Conservation (phyloP, 1,140 invertebrate genomes). For the Dreissena polymorpha region DNA sequence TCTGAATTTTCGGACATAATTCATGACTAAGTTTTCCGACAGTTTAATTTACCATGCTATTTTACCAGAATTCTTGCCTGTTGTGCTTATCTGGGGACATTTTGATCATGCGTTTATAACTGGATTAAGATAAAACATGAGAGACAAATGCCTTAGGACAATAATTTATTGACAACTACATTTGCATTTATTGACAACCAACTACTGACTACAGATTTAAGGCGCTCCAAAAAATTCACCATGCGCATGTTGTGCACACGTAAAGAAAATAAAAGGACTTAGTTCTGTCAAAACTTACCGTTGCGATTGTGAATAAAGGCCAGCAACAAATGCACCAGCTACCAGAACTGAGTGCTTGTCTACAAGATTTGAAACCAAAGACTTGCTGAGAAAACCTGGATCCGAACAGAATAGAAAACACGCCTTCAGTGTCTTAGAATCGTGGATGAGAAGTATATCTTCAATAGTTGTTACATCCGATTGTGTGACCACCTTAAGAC, state of each 20-base stretch:
- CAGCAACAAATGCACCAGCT: neutral
- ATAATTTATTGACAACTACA: neutral
- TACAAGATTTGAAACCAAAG: neutral
- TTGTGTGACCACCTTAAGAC: neutral
- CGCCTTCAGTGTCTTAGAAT: neutral
- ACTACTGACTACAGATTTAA: neutral
- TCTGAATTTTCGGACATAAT: too few species aligned
- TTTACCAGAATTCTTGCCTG: too few species aligned
- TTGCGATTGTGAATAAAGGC: neutral
- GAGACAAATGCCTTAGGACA: neutral
- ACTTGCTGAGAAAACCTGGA: neutral
- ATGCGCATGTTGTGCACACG: neutral
- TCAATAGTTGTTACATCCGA: neutral
- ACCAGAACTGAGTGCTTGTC: neutral
- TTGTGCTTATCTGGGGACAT: too few species aligned
- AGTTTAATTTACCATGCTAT: too few species aligned
- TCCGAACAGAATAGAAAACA: neutral
- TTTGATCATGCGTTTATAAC: too few species aligned
- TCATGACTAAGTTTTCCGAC: too few species aligned
- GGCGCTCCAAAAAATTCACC: neutral
- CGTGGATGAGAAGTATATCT: neutral
- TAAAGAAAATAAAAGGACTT: neutral
- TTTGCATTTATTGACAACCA: neutral
- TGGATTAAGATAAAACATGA: neutral
- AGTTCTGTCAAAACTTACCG: neutral